phyloP scores from a whole-genome alignment of 2,888 invertebrate species.

The Bedellia somnulentella region DNA sequence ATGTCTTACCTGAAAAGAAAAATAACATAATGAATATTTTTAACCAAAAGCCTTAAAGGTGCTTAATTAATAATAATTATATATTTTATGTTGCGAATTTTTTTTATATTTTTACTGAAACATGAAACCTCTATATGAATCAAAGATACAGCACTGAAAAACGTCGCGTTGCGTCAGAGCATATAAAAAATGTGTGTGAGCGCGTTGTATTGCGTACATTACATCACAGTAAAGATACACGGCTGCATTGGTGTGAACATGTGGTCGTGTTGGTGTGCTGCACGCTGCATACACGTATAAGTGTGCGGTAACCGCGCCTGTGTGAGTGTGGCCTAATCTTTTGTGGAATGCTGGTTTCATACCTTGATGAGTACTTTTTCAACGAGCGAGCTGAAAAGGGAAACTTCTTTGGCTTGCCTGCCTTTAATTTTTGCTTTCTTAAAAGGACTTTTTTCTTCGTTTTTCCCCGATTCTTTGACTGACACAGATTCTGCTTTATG shows the following conservation, averaged over 20 bases:
- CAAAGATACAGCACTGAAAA: slow-evolving; percentile 18
- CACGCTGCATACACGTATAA: slow-evolving; percentile 9
- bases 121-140: no score
- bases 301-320: no score
- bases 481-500: no score
- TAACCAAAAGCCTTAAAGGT: no score
- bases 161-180: slow-evolving; percentile 50
- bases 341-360: slow-evolving; percentile 54
- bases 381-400: slow-evolving; percentile 38
- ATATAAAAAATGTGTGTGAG: slow-evolving; percentile 58
- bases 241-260: slow-evolving; percentile 19
- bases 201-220: slow-evolving; percentile 38
- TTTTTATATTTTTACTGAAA: no score
- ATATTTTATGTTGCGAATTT: no score
- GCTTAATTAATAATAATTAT: no score
- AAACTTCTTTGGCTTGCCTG: slow-evolving; percentile 26
- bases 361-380: slow-evolving; percentile 48
- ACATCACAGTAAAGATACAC: slow-evolving; percentile 30
- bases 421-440: slow-evolving; percentile 19
- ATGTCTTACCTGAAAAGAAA: slow-evolving; percentile 13
- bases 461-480: no score
- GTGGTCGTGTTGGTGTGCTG: slow-evolving; percentile 9
- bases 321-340: slow-evolving; percentile 44
- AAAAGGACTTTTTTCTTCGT: slow-evolving; percentile 1
- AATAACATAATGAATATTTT: no score